phyloP scores from a whole-genome alignment of 2,888 invertebrate species.

The Helobdella robusta region DNA sequence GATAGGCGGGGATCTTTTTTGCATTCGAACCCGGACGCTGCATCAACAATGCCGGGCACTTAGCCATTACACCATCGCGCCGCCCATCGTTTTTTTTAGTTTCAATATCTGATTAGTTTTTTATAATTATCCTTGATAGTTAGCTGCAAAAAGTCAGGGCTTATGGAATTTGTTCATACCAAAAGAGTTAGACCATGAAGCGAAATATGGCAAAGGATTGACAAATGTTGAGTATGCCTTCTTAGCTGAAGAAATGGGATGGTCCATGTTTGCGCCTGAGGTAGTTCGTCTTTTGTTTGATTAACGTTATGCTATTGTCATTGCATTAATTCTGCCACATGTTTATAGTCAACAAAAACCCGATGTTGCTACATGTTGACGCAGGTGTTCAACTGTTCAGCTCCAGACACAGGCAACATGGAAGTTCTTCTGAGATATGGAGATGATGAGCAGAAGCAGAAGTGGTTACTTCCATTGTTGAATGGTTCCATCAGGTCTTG shows the following conservation, averaged over 20 bases:
- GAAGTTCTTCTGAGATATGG: conserved; percentile 52
- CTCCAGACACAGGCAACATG: conserved; percentile 53
- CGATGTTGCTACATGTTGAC: background rate
- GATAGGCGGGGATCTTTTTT: too few relatives aligned
- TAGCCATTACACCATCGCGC: too few relatives aligned
- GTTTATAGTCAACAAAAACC: too few relatives aligned
- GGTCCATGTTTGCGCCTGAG: conserved; percentile 46
- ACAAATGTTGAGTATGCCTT: conserved; percentile 52
- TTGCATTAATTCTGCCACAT: too few relatives aligned
- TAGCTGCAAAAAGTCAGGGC: conserved; percentile 47
- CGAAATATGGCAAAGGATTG: conserved; percentile 45
- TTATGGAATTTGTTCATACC: conserved; percentile 52
- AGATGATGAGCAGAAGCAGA: conserved; percentile 47
- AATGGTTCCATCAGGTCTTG: conserved; percentile 45
- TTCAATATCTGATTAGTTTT: background rate
- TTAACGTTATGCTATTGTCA: too few relatives aligned
- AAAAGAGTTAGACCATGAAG: conserved; percentile 46
- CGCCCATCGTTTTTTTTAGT: too few relatives aligned
- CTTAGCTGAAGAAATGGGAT: conserved; percentile 51
- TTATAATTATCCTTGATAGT: conserved; percentile 33
- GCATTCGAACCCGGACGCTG: too few relatives aligned
- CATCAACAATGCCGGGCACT: too few relatives aligned
- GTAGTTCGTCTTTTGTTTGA: conserved; percentile 37
- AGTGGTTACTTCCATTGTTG: conserved; percentile 48
- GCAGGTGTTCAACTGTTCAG: conserved; percentile 51